A percentile compares a stretch with the other conserved stretches of the same genome.
phyloP scores from a whole-genome alignment of 92 coral and sea anemone genomes.

The Montipora capitata region DNA sequence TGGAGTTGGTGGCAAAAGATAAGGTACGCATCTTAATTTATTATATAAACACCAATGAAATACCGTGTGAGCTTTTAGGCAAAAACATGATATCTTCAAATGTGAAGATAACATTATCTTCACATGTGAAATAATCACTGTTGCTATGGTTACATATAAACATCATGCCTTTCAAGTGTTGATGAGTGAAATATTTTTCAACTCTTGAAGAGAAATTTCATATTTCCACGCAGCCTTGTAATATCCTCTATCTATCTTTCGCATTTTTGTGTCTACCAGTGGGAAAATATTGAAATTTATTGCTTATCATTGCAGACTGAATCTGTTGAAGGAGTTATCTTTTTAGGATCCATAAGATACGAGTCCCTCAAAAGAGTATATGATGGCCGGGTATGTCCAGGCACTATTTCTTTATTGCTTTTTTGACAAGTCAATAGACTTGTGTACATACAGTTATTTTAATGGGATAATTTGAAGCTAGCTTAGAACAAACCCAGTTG shows the following conservation, averaged over 20 bases:
- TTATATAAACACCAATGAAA: too few relatives aligned
- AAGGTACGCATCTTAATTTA: slow-evolving; percentile 59
- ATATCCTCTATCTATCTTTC: too few relatives aligned
- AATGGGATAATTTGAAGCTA: too few relatives aligned
- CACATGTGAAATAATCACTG: too few relatives aligned
- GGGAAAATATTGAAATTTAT: background rate
- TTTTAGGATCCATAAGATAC: slow-evolving; percentile 89
- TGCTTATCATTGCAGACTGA: slow-evolving; percentile 73
- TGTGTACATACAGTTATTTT: too few relatives aligned
- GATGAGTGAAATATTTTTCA: background rate
- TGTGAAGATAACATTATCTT: too few relatives aligned
- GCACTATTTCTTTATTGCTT: background rate
- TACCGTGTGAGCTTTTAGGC: too few relatives aligned
- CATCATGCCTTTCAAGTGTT: too few relatives aligned
- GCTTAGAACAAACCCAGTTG: too few relatives aligned
- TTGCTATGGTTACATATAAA: too few relatives aligned
- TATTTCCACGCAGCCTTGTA: background rate
- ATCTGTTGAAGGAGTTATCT: slow-evolving; percentile 85
- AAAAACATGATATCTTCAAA: too few relatives aligned
- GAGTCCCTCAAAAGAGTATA: slow-evolving; percentile 91
- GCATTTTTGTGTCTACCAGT: background rate
- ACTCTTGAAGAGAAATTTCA: background rate
- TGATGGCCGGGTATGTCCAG: slow-evolving; percentile 83
- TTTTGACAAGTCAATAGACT: too few relatives aligned
- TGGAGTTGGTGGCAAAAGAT: slow-evolving; percentile 90